Base-by-base conservation (phyloP, 2,797 vertebrate species). In the Otolemur crassicaudatus region DNA sequence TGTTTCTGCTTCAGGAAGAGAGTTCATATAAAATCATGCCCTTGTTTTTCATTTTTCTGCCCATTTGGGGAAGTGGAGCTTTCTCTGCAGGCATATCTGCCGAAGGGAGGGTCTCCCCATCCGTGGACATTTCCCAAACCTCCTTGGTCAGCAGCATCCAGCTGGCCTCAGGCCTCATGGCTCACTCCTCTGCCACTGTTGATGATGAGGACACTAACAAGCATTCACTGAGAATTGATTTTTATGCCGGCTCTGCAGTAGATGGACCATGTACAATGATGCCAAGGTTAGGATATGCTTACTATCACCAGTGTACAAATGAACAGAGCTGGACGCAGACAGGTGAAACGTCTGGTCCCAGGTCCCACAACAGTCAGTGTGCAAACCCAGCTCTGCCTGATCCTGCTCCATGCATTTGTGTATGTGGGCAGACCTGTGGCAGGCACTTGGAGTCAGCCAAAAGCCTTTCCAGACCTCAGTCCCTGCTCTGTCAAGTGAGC, bases 161-260 rank as follows among this genome's bases (percentile, higher is more conserved):
- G 49, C 80, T 37, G 49, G 69, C 56, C 56, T 49, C 20, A 1
- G 25, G 69, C 76, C 34, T 17, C 16, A 9, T 7, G 69, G 65
- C 49, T 7, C 9, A 25, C 20, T 9, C 31, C 31, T 82, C 40
- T 34, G 49, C 27, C 46, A 10, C 20, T 5, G 58, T 7, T 4
- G 37, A 13, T 0, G 72, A 60, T 1, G n/a, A 16, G 23, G 9
- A 8, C 5, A 1, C 0, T 22, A n/a, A 19, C 13, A n/a, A 12
- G 13, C 34, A 7, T 56, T 61, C n/a, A 3, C 13, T 23, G n/a
- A 60, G 81, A 29, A 4, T 17, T 14, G 53, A 87, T 29, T 46
- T 53, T 29, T 14, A 13, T 49, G 37, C 29, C 46, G 9, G 27
- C 49, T 79, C 69, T 61, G 13, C 12, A 3, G 56, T 46, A 23